These are phyloP conservation scores for Charina bottae DNA, from an alignment of 2,113 vertebrate genomes.

Conservation along the genomic window DNA sequence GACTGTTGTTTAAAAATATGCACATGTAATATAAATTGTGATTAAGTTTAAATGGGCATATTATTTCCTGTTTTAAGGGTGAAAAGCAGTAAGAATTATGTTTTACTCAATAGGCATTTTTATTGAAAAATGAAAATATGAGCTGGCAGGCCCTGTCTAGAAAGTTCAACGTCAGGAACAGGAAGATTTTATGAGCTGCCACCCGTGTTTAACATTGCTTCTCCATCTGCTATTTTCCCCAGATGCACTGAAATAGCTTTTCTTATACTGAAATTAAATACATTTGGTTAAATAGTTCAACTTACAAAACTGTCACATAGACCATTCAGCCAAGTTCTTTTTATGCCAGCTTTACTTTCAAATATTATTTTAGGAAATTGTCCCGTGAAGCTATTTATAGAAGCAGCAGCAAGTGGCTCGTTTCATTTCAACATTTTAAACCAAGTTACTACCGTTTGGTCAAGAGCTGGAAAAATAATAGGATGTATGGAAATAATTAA, in stretches of 20 bases:
- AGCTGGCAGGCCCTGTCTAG: slow-evolving; percentile 47
- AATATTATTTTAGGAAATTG: slow-evolving; percentile 28
- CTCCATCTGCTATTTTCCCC: slow-evolving; percentile 46
- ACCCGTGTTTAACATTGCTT: slow-evolving; percentile 44
- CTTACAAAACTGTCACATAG: neutral
- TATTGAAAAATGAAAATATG: slow-evolving; percentile 67
- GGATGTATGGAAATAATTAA: slow-evolving; percentile 12
- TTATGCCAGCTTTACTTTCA: neutral
- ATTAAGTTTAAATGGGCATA: slow-evolving; percentile 84
- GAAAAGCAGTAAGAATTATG: slow-evolving; percentile 83
- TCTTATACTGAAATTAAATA: slow-evolving; percentile 32
- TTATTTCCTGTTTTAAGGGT: slow-evolving; percentile 87
- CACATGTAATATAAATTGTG: slow-evolving; percentile 87
- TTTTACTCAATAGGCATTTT: slow-evolving; percentile 74
- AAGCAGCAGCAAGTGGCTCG: neutral
- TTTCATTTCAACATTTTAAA: slow-evolving; percentile 25
- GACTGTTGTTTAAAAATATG: slow-evolving; percentile 86
- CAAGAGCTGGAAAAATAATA: neutral
- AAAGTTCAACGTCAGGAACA: slow-evolving; percentile 52
- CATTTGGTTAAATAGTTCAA: neutral
- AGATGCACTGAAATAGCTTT: slow-evolving; percentile 34
- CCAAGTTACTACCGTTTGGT: neutral
- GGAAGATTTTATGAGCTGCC: slow-evolving; percentile 39
- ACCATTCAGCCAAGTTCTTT: slow-evolving; percentile 20
- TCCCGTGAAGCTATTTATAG: slow-evolving; percentile 17